Percentiles rank a stretch among this genome's conserved stretches.
phyloP scores from a whole-genome alignment of 1,140 invertebrate genomes.

The Prorops nasuta region DNA sequence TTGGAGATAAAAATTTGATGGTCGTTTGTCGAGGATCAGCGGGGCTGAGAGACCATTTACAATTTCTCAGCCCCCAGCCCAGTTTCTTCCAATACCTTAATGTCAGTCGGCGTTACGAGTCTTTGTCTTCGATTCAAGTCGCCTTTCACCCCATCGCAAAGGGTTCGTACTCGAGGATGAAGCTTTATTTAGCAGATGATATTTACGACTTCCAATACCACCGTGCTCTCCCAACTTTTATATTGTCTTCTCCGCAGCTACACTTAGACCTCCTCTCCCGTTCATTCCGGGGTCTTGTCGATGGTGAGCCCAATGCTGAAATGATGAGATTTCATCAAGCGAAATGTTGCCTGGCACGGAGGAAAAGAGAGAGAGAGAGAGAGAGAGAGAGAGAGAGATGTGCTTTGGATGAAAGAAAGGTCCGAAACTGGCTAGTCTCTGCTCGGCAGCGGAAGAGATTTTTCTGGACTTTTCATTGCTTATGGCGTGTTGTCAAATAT shows the following conservation, averaged over 20 bases:
- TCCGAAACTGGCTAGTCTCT: conserved; percentile 4
- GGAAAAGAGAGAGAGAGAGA: too few relatives aligned
- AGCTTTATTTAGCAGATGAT: conserved; percentile 56
- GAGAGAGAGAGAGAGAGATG: too few relatives aligned
- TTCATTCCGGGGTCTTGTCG: too few relatives aligned
- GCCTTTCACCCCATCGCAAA: conserved; percentile 24
- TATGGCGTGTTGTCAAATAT: conserved; percentile 5
- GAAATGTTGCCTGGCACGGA: too few relatives aligned
- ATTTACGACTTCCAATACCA: conserved; percentile 52
- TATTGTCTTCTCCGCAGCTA: conserved; percentile 45
- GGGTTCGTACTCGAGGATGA: conserved; percentile 45
- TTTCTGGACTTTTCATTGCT: neutral
- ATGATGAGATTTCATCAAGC: too few relatives aligned
- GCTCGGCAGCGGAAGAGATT: too few relatives aligned
- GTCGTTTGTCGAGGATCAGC: too few relatives aligned
- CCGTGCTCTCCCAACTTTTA: conserved; percentile 43
- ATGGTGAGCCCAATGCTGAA: too few relatives aligned
- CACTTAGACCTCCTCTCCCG: conserved; percentile 19
- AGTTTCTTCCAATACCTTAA: conserved; percentile 44
- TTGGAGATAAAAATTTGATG: too few relatives aligned
- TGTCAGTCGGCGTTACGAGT: conserved; percentile 40
- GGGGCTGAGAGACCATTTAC: too few relatives aligned
- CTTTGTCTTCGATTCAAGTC: conserved; percentile 40
- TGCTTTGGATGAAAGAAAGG: too few relatives aligned
- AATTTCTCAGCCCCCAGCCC: too few relatives aligned